phyloP scores from a whole-genome alignment of 35 echinoderm and acorn worm species.

The Ophioderma brevispina region DNA sequence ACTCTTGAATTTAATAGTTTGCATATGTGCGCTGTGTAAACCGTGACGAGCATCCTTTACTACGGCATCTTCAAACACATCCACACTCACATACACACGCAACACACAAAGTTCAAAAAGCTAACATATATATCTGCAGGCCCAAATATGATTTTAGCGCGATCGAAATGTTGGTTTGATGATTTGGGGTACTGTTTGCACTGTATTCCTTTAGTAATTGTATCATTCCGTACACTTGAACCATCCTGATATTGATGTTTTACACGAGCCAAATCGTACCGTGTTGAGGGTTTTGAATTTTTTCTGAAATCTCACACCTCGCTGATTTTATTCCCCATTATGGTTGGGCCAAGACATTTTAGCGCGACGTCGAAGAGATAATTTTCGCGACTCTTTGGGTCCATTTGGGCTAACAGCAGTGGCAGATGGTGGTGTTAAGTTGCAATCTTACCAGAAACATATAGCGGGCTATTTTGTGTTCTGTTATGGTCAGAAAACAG shows the following conservation, averaged over 20 bases:
- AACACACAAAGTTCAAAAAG: constrained; percentile 8
- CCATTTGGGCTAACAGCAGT: background rate
- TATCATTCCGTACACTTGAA: background rate
- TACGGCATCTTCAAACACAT: background rate
- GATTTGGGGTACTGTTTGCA: background rate
- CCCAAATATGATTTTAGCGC: background rate
- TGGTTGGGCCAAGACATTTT: background rate
- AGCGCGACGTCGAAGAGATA: background rate
- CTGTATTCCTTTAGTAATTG: background rate
- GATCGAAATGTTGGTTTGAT: background rate
- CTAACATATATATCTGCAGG: background rate
- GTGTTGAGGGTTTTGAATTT: background rate
- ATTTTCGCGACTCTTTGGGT: background rate
- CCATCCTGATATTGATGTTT: constrained; percentile 1
- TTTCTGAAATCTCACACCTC: background rate
- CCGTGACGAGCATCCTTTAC: background rate
- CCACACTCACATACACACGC: background rate
- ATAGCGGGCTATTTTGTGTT: background rate
- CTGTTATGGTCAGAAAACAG: background rate
- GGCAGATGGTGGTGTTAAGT: background rate
- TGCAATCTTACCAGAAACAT: background rate
- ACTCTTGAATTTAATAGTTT: background rate
- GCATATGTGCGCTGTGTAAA: background rate
- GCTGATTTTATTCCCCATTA: background rate
- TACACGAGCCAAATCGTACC: background rate